Conservation (phyloP, 2,888 invertebrate species). For the Limnephilus rhombicus region DNA sequence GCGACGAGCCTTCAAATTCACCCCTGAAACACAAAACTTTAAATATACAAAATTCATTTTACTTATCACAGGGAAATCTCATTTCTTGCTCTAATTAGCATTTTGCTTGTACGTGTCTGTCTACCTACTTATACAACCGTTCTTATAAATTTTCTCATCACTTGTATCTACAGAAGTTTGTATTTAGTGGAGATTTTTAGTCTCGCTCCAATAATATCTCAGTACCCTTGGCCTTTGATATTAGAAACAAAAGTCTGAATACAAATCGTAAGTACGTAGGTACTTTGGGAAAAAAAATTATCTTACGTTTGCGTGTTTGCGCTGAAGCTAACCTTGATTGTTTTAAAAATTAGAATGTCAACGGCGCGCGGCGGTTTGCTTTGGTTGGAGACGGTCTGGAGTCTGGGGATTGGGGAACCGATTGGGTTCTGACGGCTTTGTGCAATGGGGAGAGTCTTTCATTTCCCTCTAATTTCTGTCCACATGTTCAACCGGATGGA, state of each 20-base stretch:
- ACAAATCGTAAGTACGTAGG: background rate
- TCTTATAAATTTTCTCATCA: background rate
- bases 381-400: background rate
- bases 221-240: background rate
- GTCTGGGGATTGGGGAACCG: background rate
- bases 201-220: background rate
- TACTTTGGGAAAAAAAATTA: background rate
- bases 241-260: background rate
- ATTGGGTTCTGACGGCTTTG: background rate
- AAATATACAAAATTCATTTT: background rate
- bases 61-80: background rate
- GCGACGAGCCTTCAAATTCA: background rate
- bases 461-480: slow-evolving; percentile 36
- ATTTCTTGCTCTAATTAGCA: background rate
- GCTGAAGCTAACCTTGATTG: background rate
- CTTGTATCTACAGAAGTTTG: background rate
- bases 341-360: background rate
- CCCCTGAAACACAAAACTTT: background rate
- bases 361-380: background rate
- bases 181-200: background rate
- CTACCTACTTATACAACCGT: background rate
- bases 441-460: slow-evolving; percentile 13
- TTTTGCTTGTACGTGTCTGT: background rate
- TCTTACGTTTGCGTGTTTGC: background rate
- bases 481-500: slow-evolving; percentile 42